These are phyloP conservation scores for Balaeniceps rex DNA, from an alignment of 2,113 vertebrate species.

Conservation along the genomic window DNA sequence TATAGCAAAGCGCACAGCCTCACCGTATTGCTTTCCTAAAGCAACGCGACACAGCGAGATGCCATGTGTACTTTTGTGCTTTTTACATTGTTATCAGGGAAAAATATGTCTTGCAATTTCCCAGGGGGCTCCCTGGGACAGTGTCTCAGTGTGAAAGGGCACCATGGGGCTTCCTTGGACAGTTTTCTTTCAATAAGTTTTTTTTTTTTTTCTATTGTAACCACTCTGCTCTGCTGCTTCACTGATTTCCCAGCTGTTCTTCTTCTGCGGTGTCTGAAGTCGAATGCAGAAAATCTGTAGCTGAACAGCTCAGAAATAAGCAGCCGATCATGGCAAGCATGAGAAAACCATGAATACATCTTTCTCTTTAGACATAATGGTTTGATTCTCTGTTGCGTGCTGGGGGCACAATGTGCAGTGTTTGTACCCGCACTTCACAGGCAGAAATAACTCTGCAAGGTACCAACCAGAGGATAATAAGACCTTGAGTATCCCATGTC, in stretches of 20 bases:
- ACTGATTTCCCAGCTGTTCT: conserved; percentile 68
- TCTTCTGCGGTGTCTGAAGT: conserved; percentile 27
- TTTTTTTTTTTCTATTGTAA: conserved; percentile 51
- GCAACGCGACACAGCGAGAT: neutral
- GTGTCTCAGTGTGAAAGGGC: conserved; percentile 57
- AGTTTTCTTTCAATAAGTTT: conserved; percentile 59
- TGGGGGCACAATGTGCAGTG: neutral
- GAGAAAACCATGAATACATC: conserved; percentile 20
- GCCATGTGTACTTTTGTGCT: neutral
- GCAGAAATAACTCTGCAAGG: neutral
- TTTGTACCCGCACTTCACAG: neutral
- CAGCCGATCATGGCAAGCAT: neutral
- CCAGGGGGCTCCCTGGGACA: conserved; percentile 36
- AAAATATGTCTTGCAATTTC: conserved; percentile 54
- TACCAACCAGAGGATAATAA: neutral
- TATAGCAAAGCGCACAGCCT: neutral
- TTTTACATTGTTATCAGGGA: conserved; percentile 52
- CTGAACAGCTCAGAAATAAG: conserved; percentile 25
- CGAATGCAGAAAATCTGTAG: neutral
- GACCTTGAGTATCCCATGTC: neutral
- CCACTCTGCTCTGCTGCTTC: conserved; percentile 68
- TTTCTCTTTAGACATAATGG: neutral
- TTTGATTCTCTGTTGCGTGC: neutral
- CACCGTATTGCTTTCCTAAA: neutral
- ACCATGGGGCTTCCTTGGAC: conserved; percentile 52